Evolutionary conservation across 2,888 invertebrate genomes (phyloP).

Genomic region (Mylabris sibirica): DNA sequence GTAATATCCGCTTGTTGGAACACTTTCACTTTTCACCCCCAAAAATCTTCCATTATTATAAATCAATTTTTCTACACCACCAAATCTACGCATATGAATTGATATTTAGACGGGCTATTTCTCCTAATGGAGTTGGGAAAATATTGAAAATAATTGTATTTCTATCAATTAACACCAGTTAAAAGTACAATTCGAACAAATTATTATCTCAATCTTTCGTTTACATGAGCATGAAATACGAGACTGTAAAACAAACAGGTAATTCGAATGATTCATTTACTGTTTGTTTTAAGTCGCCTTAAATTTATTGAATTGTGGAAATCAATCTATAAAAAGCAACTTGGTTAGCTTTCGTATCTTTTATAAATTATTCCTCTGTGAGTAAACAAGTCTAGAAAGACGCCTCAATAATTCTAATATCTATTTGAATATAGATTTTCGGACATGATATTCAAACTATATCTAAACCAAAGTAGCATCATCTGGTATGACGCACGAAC

Average conservation of each 20-base stretch:
- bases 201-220: neutral
- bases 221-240: too few relatives aligned
- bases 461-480: constrained; percentile 14
- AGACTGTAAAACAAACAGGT: neutral
- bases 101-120: too few relatives aligned
- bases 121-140: too few relatives aligned
- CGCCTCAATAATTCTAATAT: too few relatives aligned
- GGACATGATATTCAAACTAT: constrained; percentile 5
- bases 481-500: constrained; percentile 16
- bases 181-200: neutral
- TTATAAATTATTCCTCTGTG: too few relatives aligned
- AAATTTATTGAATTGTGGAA: neutral
- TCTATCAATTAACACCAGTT: neutral
- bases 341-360: constrained; percentile 1
- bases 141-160: neutral
- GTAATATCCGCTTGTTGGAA: too few relatives aligned
- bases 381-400: too few relatives aligned
- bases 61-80: too few relatives aligned
- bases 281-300: neutral
- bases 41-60: too few relatives aligned
- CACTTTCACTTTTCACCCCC: too few relatives aligned
- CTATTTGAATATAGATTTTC: neutral
- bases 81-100: too few relatives aligned
- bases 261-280: neutral
- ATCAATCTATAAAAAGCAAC: neutral